These are phyloP conservation scores for Lycophotia porphyrea DNA, from an alignment of 2,888 invertebrate species.

Conservation along the genomic window DNA sequence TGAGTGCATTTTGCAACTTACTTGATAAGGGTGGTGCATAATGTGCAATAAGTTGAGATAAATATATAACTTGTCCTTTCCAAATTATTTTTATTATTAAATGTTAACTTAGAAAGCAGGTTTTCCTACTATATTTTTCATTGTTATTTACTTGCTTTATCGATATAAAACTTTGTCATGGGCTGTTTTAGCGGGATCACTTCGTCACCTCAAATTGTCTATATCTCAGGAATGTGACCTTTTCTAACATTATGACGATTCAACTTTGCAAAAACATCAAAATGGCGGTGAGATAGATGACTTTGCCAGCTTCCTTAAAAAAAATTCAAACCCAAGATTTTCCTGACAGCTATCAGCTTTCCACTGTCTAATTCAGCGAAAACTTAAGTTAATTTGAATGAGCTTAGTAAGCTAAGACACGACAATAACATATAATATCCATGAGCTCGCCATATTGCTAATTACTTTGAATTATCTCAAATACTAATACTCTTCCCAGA, in stretches of 20 bases:
- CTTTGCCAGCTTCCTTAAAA: not conserved
- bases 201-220: no score
- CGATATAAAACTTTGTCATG: not conserved
- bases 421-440: no score
- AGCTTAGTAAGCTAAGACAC: not conserved
- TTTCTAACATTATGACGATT: not conserved
- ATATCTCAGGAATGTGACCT: no score
- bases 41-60: not conserved
- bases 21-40: conserved; percentile 14
- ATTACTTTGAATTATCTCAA: not conserved
- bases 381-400: not conserved
- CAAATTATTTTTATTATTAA: not conserved
- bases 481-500: not conserved
- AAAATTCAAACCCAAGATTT: not conserved
- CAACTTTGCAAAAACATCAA: not conserved
- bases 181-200: not conserved
- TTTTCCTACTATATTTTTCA: no score
- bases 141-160: not conserved
- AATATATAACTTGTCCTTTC: not conserved
- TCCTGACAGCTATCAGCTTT: no score
- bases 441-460: not conserved
- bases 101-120: not conserved
- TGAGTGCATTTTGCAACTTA: conserved; percentile 42
- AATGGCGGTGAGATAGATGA: not conserved
- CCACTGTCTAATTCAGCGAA: not conserved